phyloP scores from a whole-genome alignment of 2,797 vertebrate genomes.

The Cygnus olor region DNA sequence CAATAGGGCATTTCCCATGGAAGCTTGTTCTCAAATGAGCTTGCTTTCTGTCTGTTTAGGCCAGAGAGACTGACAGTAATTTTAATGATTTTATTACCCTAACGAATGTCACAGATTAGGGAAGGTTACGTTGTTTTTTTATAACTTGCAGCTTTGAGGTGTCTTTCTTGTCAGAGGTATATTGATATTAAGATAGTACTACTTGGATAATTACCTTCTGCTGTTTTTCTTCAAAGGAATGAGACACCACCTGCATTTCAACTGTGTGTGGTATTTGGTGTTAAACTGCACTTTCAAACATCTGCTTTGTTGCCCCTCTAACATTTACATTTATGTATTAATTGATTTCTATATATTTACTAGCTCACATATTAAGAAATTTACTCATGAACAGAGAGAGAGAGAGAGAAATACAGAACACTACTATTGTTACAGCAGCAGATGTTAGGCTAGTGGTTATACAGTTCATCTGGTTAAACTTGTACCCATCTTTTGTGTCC shows the following conservation, averaged over 20 bases:
- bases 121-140: not conserved
- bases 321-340: not conserved
- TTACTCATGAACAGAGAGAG: not conserved
- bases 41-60: not conserved
- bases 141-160: not conserved
- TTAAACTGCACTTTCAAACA: not conserved
- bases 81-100: not conserved
- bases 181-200: not conserved
- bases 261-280: not conserved
- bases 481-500: not conserved
- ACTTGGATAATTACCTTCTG: not conserved
- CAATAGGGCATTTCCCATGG: not conserved
- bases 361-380: not conserved
- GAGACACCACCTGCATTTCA: not conserved
- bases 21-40: not conserved
- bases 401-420: not conserved
- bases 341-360: not conserved
- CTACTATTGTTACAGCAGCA: not conserved
- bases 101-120: not conserved
- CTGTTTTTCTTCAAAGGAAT: not conserved
- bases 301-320: not conserved
- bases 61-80: not conserved
- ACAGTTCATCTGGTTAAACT: not conserved
- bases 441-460: not conserved
- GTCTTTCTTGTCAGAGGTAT: not conserved